Evolutionary conservation across 2,888 invertebrate genomes (phyloP), one percentile per base, ranked within the genome.

Genomic region (Empis stercorea): DNA sequence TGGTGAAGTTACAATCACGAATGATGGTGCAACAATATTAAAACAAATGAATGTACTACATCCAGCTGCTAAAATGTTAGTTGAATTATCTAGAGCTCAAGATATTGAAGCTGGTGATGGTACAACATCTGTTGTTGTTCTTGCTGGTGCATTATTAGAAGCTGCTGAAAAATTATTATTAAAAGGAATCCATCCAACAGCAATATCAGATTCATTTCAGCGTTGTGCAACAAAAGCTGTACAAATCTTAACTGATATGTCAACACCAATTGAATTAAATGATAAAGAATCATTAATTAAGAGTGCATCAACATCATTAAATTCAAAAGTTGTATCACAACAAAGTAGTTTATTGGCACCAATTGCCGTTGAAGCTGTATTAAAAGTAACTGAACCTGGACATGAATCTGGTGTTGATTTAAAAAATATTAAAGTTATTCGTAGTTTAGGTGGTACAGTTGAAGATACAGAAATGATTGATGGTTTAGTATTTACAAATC

Each of bases 41-140:
- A 96, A 99, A 70, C 91, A 97, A 73, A 99, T 99, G 83, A 92
- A 92, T 71, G 96, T 99, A 2, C 76, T 92, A 53, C 99, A 99
- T 69, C 99, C 99, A 43, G 95, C 97, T 56, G 97, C 97, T 16
- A 96, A 96, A 79, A 97, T 99, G 96, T 75, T 99, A 63, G 99
- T 99, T 5, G 99, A 99, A 71, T 73, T 99, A 54, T 96, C 97
- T 2, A 87, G 93, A 61, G 97, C 99, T 15, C 99, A 97, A 73
- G 99, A 99, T 70, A 83, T 96, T 59, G 97, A 97, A 71, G 99
- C 99, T 58, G 99, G 99, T 42, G 99, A 99, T 74, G 99, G 99
- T 49, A 99, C 99, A 17, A 99, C 99, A 10, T 91, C 95, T 17
- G 99, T 99, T 46, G 97, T 97, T 10, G 89, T 99, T 7, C 81